Conservation (phyloP, 2,797 vertebrate genomes). For the Eulemur albifrons region DNA sequence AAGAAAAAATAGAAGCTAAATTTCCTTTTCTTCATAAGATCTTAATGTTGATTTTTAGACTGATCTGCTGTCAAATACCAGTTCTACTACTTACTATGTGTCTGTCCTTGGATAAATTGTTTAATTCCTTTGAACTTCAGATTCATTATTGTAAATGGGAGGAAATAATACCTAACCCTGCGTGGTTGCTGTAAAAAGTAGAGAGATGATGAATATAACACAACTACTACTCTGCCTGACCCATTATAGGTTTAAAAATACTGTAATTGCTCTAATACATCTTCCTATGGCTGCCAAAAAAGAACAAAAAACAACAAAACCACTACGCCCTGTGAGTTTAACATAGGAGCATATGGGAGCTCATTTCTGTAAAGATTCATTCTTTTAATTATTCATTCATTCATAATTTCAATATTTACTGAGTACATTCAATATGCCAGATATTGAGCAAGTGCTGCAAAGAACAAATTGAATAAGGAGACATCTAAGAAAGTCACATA, state of each 20-base stretch:
- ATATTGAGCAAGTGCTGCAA: neutral
- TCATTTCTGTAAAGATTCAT: neutral
- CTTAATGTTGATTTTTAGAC: neutral
- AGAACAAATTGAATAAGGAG: neutral
- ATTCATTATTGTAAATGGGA: neutral
- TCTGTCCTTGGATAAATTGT: neutral
- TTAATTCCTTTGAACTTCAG: constrained; percentile 11
- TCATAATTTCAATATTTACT: neutral
- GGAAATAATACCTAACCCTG: neutral
- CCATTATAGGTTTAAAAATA: neutral
- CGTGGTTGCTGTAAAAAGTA: neutral
- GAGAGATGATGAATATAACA: neutral
- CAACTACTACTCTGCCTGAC: neutral
- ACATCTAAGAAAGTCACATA: constrained; percentile 1
- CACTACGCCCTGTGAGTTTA: neutral
- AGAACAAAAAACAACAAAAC: neutral
- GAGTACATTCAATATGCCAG: neutral
- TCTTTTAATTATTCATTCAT: neutral
- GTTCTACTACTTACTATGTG: neutral
- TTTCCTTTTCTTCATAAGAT: neutral
- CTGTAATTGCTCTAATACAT: neutral
- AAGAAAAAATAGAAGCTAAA: neutral
- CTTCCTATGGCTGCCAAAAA: neutral
- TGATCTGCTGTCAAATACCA: neutral
- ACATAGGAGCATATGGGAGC: neutral